These are phyloP conservation scores for Apolygus lucorum DNA, from an alignment of 1,140 invertebrate species.

Conservation along the genomic window DNA sequence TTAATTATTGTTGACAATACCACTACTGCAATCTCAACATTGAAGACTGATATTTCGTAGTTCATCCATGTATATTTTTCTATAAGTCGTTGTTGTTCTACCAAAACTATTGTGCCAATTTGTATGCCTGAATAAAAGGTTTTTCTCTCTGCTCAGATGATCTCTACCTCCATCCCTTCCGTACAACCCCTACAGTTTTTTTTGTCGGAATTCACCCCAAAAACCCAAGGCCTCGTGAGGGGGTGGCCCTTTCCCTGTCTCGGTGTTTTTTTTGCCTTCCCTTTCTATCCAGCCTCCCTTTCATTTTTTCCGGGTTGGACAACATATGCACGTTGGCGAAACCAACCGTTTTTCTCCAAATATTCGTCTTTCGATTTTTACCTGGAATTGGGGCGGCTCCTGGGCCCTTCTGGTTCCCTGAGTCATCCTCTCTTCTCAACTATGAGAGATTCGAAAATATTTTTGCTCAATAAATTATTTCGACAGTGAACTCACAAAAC, in stretches of 20 bases:
- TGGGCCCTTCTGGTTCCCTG: too few species aligned
- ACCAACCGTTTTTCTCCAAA: conserved; percentile 12
- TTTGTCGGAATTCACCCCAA: conserved; percentile 13
- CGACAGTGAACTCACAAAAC: too few species aligned
- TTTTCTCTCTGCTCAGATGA: conserved; percentile 15
- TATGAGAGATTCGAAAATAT: too few species aligned
- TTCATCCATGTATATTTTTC: conserved; percentile 17
- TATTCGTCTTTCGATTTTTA: not conserved
- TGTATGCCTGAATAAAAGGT: conserved; percentile 13
- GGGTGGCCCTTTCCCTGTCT: conserved; percentile 3
- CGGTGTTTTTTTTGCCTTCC: not conserved
- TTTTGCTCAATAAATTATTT: too few species aligned
- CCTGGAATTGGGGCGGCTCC: not conserved
- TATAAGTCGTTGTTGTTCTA: conserved; percentile 14
- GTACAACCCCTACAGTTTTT: not conserved
- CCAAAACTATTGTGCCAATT: conserved; percentile 13
- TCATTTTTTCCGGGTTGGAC: conserved; percentile 11
- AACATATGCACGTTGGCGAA: conserved; percentile 13
- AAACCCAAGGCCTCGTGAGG: conserved; percentile 3
- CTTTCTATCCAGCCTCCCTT: conserved; percentile 1
- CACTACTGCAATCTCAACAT: not conserved
- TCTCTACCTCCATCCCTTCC: conserved; percentile 5
- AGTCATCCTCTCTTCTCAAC: too few species aligned
- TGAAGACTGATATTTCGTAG: conserved; percentile 14
- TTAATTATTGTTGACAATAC: not conserved